Percentiles rank a stretch among this genome's conserved stretches.
Conservation (phyloP, 2,113 vertebrate genomes). For the Cephalopholis sonnerati region DNA sequence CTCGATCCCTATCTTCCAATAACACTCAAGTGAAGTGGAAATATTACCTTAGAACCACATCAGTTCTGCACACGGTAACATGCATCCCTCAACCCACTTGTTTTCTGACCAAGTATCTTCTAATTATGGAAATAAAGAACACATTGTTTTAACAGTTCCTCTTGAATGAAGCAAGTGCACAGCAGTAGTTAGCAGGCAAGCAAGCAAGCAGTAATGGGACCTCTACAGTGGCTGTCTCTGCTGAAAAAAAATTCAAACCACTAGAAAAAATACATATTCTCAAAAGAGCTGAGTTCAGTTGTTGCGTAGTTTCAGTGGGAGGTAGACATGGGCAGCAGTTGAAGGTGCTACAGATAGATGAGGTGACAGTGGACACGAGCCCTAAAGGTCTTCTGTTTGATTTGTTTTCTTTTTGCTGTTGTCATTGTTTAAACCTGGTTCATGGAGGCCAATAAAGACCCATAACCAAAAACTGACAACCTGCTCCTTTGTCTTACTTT, state of each 20-base stretch:
- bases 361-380: constrained; percentile 23
- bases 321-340: constrained; percentile 11
- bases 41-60: neutral
- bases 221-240: constrained; percentile 11
- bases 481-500: constrained; percentile 29
- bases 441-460: constrained; percentile 74
- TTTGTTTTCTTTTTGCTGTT: constrained; percentile 55
- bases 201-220: neutral
- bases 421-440: constrained; percentile 73
- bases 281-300: neutral
- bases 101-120: constrained; percentile 10
- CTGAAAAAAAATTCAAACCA: constrained; percentile 8
- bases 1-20: neutral
- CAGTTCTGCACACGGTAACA: neutral
- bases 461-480: constrained; percentile 46
- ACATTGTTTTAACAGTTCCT: neutral
- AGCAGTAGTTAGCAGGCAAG: constrained; percentile 31
- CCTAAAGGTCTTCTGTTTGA: constrained; percentile 10
- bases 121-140: neutral
- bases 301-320: constrained; percentile 16
- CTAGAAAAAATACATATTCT: constrained; percentile 1
- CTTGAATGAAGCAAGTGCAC: neutral
- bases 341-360: constrained; percentile 31
- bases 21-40: neutral
- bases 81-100: neutral